Evolutionary conservation across 2,888 invertebrate species (phyloP).

Genomic region (Harmothoe impar): DNA sequence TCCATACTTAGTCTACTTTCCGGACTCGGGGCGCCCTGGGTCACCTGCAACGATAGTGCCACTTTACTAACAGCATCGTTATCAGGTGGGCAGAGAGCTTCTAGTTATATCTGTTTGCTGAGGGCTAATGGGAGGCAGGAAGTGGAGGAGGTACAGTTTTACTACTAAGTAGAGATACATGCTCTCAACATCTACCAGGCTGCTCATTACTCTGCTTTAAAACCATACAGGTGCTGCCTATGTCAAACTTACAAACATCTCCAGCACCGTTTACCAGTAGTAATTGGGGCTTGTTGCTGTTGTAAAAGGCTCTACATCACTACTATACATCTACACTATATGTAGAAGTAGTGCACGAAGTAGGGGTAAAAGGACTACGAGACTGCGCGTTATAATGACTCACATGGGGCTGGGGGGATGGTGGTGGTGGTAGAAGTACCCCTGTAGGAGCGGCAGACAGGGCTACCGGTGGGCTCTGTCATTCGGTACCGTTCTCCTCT

Average conservation of each 20-base stretch:
- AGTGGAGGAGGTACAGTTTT: background rate
- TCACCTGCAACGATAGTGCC: constrained; percentile 58
- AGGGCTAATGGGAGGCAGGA: background rate
- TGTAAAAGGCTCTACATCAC: background rate
- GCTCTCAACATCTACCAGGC: constrained; percentile 44
- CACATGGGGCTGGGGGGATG: constrained; percentile 2
- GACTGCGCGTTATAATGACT: background rate
- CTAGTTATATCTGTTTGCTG: too few relatives aligned
- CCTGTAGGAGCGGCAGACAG: background rate
- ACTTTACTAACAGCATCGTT: constrained; percentile 54
- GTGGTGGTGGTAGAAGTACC: background rate
- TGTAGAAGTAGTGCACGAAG: constrained; percentile 48
- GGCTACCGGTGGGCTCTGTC: constrained; percentile 35
- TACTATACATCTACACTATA: constrained; percentile 9
- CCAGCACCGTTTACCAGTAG: background rate
- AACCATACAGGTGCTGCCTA: constrained; percentile 18
- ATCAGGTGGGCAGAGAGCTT: constrained; percentile 12
- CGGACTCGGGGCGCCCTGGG: background rate
- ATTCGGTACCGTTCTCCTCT: constrained; percentile 43
- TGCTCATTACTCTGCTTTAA: background rate
- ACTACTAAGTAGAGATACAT: constrained; percentile 5
- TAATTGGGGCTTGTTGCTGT: background rate
- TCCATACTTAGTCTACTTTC: constrained; percentile 10
- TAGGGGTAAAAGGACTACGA: background rate
- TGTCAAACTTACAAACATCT: background rate